These are phyloP conservation scores for Cephus nigrinus DNA, from an alignment of 2,888 invertebrate genomes.

Conservation along the genomic window DNA sequence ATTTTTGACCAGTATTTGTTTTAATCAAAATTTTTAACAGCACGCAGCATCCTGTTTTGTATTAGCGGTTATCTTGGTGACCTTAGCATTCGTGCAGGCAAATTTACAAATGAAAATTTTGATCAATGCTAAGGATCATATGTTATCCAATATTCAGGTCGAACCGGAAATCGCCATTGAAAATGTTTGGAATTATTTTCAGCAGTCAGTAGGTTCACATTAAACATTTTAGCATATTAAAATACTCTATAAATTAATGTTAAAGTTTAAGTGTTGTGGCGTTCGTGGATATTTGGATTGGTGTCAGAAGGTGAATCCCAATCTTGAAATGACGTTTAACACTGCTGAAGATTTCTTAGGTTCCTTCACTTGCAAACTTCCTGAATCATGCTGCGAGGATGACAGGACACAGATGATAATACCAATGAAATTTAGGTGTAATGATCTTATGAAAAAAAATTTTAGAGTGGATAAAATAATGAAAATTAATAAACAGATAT, in stretches of 20 bases:
- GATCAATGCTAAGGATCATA: constrained; percentile 19
- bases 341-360: constrained; percentile 26
- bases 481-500: not conserved
- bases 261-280: constrained; percentile 38
- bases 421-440: constrained; percentile 13
- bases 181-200: constrained; percentile 32
- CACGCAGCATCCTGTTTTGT: constrained; percentile 19
- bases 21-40: not conserved
- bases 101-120: constrained; percentile 23
- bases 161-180: constrained; percentile 4
- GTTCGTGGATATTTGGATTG: constrained; percentile 33
- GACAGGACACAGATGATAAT: not conserved
- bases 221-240: not conserved
- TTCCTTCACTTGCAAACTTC: constrained; percentile 29
- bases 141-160: constrained; percentile 26
- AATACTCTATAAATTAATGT: not conserved
- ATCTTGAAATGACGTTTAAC: constrained; percentile 2
- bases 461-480: not conserved
- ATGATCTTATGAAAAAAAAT: not conserved
- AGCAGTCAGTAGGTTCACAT: constrained; percentile 23
- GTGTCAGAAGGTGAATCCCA: constrained; percentile 25
- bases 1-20: not conserved
- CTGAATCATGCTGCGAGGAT: constrained; percentile 32
- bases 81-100: constrained; percentile 29
- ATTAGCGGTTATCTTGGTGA: constrained; percentile 24